phyloP scores from a whole-genome alignment of 2,797 vertebrate species.

The Pseudochromis fuscus region DNA sequence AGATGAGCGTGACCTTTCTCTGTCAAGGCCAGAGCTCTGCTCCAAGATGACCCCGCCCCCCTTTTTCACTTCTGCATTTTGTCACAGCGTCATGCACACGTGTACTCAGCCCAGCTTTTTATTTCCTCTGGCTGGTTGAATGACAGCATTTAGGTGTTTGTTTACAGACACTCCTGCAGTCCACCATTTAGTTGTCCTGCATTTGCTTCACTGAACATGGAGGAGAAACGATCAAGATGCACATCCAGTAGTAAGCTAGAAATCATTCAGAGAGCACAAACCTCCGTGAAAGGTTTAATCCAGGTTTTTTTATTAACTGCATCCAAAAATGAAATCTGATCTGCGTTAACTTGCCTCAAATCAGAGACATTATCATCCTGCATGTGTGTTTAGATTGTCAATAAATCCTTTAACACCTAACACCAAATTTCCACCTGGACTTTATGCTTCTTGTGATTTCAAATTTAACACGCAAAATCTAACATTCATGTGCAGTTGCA shows the following conservation, averaged over 20 bases:
- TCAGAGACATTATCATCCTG: too few species aligned
- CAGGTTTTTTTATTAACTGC: too few species aligned
- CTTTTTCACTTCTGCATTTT: slow-evolving; percentile 43
- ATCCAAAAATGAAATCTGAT: too few species aligned
- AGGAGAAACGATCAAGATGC: neutral
- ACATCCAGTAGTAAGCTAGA: neutral
- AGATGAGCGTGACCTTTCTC: slow-evolving; percentile 35
- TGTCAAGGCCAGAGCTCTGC: neutral
- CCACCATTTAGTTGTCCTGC: neutral
- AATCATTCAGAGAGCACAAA: too few species aligned
- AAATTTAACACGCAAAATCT: too few species aligned
- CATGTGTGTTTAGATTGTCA: too few species aligned
- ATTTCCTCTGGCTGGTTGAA: slow-evolving; percentile 7
- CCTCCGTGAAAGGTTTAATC: too few species aligned
- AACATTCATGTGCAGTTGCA: too few species aligned
- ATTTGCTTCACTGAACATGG: neutral
- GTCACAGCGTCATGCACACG: neutral
- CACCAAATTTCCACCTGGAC: too few species aligned
- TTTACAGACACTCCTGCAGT: slow-evolving; percentile 4
- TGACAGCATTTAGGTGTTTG: slow-evolving; percentile 12
- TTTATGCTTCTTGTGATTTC: too few species aligned
- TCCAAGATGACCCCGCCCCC: neutral
- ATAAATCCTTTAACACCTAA: too few species aligned
- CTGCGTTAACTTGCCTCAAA: too few species aligned
- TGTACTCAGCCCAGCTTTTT: neutral